phyloP scores from a whole-genome alignment of 2,888 invertebrate genomes.

The Limnephilus marmoratus region DNA sequence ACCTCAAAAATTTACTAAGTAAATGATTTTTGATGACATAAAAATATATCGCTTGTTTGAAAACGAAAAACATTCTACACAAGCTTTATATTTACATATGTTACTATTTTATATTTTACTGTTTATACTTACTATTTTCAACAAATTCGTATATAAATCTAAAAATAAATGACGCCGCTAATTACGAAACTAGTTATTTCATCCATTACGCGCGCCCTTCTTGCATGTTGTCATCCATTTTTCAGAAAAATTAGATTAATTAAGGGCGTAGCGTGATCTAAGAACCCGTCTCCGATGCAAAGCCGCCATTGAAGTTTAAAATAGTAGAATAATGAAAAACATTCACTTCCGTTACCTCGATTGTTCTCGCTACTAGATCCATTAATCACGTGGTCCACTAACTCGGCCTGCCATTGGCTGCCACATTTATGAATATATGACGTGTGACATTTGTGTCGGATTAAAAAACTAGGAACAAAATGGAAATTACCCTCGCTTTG shows the following conservation, averaged over 20 bases:
- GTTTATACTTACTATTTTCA: too few species aligned
- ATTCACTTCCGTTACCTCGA: slow-evolving; percentile 38
- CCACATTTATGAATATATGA: slow-evolving; percentile 42
- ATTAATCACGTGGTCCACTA: slow-evolving; percentile 43
- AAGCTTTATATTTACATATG: not conserved
- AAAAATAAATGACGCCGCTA: not conserved
- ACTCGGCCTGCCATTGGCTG: slow-evolving; percentile 37
- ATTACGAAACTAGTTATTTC: slow-evolving; percentile 16
- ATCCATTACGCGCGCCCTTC: not conserved
- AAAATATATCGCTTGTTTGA: not conserved
- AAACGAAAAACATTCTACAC: not conserved
- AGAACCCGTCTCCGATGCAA: slow-evolving; percentile 10
- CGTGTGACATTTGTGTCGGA: slow-evolving; percentile 38
- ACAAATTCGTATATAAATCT: not conserved
- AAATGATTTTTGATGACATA: not conserved
- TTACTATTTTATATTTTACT: too few species aligned
- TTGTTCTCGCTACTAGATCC: slow-evolving; percentile 42
- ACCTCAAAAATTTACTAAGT: not conserved
- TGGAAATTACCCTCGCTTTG: slow-evolving; percentile 8
- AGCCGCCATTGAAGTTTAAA: slow-evolving; percentile 36
- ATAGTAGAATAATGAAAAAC: slow-evolving; percentile 48
- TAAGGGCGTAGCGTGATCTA: slow-evolving; percentile 30
- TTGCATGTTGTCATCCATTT: slow-evolving; percentile 43
- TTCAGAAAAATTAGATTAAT: slow-evolving; percentile 46
- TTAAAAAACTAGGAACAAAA: slow-evolving; percentile 37